A percentile compares a stretch with the other conserved stretches of the same genome.
These are phyloP conservation scores for Sardinella longiceps DNA, from an alignment of 2,797 vertebrate genomes.

Conservation along the genomic window DNA sequence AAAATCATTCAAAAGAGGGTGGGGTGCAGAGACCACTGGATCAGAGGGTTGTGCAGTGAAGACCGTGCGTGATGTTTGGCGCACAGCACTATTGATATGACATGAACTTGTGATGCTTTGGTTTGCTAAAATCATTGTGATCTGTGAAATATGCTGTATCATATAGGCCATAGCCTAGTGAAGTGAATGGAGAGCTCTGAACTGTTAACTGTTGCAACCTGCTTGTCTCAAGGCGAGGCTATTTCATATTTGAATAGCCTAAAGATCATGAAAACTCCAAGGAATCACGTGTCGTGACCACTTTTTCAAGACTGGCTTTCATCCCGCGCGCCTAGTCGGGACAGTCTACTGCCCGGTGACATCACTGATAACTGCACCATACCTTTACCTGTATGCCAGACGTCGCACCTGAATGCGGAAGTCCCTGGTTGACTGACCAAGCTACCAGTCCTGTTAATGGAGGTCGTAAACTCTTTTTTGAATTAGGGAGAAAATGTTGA, in stretches of 20 bases:
- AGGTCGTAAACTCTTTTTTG: not conserved
- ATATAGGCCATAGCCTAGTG: too few species aligned
- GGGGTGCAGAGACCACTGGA: too few species aligned
- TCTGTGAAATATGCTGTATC: too few species aligned
- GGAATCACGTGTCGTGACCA: not conserved
- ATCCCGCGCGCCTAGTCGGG: not conserved
- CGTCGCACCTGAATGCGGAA: constrained; percentile 14
- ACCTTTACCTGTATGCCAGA: not conserved
- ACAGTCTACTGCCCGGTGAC: not conserved
- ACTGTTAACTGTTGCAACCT: too few species aligned
- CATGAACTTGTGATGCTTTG: too few species aligned
- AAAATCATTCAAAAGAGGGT: not conserved
- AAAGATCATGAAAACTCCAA: not conserved
- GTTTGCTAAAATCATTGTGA: too few species aligned
- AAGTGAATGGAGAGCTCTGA: too few species aligned
- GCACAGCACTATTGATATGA: too few species aligned
- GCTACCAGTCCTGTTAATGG: not conserved
- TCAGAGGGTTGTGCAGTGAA: too few species aligned
- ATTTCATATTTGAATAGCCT: not conserved
- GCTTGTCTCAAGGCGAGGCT: not conserved
- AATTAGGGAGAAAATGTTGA: not conserved
- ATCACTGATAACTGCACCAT: constrained; percentile 10
- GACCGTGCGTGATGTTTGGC: too few species aligned
- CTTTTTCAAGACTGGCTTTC: not conserved
- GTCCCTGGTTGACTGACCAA: not conserved